A percentile compares a stretch with the other conserved stretches of the same genome.
Evolutionary conservation across 2,113 vertebrate species (phyloP).

Genomic region (Zeus faber): DNA sequence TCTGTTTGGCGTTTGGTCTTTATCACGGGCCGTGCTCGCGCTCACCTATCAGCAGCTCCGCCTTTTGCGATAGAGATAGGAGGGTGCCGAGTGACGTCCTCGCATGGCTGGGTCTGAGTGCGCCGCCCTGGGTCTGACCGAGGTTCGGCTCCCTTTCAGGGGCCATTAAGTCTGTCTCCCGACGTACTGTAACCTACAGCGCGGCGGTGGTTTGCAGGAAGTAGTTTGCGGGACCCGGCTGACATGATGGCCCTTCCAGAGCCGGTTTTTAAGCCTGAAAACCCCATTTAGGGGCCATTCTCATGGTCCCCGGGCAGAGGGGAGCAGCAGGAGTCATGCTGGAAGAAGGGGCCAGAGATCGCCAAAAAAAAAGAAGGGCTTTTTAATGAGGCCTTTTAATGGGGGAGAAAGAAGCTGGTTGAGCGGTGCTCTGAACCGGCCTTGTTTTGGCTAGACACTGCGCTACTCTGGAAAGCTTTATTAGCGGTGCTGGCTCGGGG

Average conservation of each 20-base stretch:
- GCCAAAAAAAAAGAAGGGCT: slow-evolving; percentile 25
- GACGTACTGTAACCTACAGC: not conserved
- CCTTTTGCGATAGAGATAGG: slow-evolving; percentile 18
- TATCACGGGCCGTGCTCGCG: slow-evolving; percentile 18
- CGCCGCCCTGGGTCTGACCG: too few relatives aligned
- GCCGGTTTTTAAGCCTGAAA: slow-evolving; percentile 34
- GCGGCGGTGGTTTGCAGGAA: slow-evolving; percentile 34
- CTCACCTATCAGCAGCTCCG: slow-evolving; percentile 33
- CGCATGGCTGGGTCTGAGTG: too few relatives aligned
- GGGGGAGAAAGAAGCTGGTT: not conserved
- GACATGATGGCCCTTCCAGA: slow-evolving; percentile 54
- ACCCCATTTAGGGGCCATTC: slow-evolving; percentile 55
- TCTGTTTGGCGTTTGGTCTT: slow-evolving; percentile 44
- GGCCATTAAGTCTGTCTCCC: slow-evolving; percentile 23
- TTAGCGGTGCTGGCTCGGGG: slow-evolving; percentile 39
- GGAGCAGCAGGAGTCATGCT: slow-evolving; percentile 28
- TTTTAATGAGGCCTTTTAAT: slow-evolving; percentile 53
- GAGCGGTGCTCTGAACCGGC: slow-evolving; percentile 42
- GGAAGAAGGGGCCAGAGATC: slow-evolving; percentile 49
- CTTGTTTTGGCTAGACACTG: slow-evolving; percentile 31
- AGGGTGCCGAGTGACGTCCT: not conserved
- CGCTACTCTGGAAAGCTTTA: slow-evolving; percentile 35
- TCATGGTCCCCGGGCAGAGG: slow-evolving; percentile 45
- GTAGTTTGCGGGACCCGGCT: slow-evolving; percentile 35
- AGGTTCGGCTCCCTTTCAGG: slow-evolving; percentile 16